These are phyloP conservation scores for Gonatopus flavifemur DNA, from an alignment of 1,140 invertebrate species.

Conservation along the genomic window DNA sequence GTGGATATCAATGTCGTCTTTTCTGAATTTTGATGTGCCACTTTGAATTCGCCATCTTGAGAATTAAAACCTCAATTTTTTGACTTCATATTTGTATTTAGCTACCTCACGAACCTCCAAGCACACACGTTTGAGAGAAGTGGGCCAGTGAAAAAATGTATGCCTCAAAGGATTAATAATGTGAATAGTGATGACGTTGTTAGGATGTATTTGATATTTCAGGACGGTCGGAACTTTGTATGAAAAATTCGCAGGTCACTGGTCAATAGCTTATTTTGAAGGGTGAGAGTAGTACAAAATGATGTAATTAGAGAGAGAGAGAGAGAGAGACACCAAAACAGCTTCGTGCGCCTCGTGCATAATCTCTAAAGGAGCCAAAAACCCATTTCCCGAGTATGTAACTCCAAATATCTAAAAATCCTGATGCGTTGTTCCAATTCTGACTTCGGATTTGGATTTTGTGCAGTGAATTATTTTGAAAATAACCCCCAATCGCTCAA, in stretches of 20 bases:
- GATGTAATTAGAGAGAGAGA: neutral
- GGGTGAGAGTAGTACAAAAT: too few species aligned
- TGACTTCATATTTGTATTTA: too few species aligned
- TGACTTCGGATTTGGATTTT: neutral
- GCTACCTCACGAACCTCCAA: neutral
- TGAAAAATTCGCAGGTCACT: neutral
- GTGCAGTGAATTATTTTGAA: neutral
- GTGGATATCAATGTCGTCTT: neutral
- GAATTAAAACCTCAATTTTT: too few species aligned
- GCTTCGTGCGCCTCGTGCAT: neutral
- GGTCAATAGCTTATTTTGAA: too few species aligned
- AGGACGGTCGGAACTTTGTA: neutral
- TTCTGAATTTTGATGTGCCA: neutral
- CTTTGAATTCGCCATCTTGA: too few species aligned
- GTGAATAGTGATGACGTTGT: neutral
- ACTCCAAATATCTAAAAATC: neutral
- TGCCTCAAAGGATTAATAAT: neutral
- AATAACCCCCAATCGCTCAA: neutral
- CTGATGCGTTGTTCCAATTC: neutral
- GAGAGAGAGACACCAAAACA: neutral
- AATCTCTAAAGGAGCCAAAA: neutral
- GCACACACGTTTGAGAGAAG: neutral
- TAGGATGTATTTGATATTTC: neutral
- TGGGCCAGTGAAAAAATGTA: neutral
- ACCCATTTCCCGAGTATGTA: neutral